Conservation (phyloP, 2,113 vertebrate genomes). For the Cavia aperea region DNA sequence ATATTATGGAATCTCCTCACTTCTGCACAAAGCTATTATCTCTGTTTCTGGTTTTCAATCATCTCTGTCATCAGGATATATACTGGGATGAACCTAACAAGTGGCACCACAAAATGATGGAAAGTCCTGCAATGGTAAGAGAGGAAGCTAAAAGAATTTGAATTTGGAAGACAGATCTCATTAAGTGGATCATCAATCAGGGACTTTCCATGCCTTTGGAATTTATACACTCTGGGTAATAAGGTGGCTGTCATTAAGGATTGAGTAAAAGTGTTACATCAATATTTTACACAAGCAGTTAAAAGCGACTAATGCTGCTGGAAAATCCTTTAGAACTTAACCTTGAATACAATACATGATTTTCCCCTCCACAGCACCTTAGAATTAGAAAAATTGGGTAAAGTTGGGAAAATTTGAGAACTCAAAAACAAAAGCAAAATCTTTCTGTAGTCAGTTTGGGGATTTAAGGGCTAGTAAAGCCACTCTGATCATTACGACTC, state of each 20-base stretch:
- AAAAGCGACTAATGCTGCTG: background rate
- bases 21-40: background rate
- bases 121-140: background rate
- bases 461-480: background rate
- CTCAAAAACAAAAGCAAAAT: background rate
- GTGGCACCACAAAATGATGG: fast-evolving
- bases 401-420: background rate
- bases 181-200: background rate
- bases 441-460: background rate
- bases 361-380: background rate
- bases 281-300: background rate
- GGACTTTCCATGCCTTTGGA: background rate
- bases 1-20: background rate
- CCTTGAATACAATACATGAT: background rate
- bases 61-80: background rate
- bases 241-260: background rate
- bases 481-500: background rate
- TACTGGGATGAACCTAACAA: background rate
- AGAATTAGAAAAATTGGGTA: background rate
- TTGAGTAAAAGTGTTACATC: background rate
- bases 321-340: background rate
- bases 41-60: background rate
- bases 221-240: background rate
- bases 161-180: too few species aligned
- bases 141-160: background rate